Conservation (phyloP, 1,140 invertebrate species). For the Drosophila rhopaloa region DNA sequence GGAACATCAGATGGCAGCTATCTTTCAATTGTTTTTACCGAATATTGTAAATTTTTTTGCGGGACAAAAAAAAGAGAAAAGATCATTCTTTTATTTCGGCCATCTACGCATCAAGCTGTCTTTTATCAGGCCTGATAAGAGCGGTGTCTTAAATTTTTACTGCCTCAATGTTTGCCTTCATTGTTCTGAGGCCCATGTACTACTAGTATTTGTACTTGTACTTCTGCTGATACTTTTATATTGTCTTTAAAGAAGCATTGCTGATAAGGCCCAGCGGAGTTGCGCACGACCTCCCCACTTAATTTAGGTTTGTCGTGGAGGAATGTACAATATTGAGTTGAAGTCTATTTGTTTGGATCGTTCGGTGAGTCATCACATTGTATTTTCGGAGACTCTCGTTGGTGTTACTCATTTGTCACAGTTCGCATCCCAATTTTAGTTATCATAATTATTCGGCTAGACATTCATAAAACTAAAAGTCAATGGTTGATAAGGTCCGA, state of each 20-base stretch:
- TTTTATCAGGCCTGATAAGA: constrained; percentile 46
- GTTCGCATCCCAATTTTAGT: constrained; percentile 21
- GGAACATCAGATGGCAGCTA: constrained; percentile 5
- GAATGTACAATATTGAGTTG: constrained; percentile 19
- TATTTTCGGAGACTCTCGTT: constrained; percentile 39
- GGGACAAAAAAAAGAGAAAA: background rate
- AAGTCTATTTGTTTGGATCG: constrained; percentile 36
- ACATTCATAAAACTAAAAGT: constrained; percentile 58
- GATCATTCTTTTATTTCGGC: constrained; percentile 19
- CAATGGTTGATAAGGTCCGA: constrained; percentile 59
- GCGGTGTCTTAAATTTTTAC: constrained; percentile 17
- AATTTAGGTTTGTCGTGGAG: constrained; percentile 34
- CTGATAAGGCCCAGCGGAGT: constrained; percentile 65
- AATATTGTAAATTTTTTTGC: background rate
- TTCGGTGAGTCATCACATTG: constrained; percentile 50
- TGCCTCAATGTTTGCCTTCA: constrained; percentile 28
- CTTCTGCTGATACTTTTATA: constrained; percentile 17
- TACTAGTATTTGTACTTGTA: constrained; percentile 15
- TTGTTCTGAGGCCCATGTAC: constrained; percentile 31
- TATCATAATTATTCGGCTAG: constrained; percentile 51
- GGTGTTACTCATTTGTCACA: constrained; percentile 18
- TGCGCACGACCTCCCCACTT: constrained; percentile 64
- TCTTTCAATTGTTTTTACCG: constrained; percentile 7
- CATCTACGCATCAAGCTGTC: constrained; percentile 39
- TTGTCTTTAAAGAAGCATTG: constrained; percentile 49